A percentile compares a stretch with the other conserved stretches of the same genome.
These are phyloP conservation scores for Pogonognathellus flavescens DNA, from an alignment of 1,140 invertebrate species.

Conservation along the genomic window DNA sequence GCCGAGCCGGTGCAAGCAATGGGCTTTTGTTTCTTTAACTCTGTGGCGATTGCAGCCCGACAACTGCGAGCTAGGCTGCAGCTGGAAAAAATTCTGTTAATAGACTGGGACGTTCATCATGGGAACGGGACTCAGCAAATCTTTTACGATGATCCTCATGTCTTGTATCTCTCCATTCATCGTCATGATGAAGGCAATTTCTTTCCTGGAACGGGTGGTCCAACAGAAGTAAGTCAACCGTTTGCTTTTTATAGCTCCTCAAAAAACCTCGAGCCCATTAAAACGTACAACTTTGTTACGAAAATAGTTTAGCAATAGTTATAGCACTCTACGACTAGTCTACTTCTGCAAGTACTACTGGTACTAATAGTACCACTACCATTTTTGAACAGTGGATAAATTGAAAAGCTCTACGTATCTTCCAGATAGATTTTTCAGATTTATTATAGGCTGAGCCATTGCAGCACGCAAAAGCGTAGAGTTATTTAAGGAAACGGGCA, in stretches of 20 bases:
- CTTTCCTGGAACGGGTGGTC: slow-evolving; percentile 97
- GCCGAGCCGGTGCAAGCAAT: slow-evolving; percentile 97
- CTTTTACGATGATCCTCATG: slow-evolving; percentile 83
- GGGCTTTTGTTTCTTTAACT: slow-evolving; percentile 99
- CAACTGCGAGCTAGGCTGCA: slow-evolving; percentile 87
- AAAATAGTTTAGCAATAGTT: neutral
- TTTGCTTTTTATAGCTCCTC: slow-evolving; percentile 18
- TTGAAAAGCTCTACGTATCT: neutral
- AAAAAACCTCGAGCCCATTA: neutral
- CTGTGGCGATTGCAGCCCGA: slow-evolving; percentile 96
- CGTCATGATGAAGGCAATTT: slow-evolving; percentile 99
- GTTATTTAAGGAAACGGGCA: too few relatives aligned
- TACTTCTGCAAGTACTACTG: too few relatives aligned
- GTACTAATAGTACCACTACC: too few relatives aligned
- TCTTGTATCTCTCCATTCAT: slow-evolving; percentile 97
- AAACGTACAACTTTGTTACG: slow-evolving; percentile 24
- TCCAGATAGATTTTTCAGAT: slow-evolving; percentile 6
- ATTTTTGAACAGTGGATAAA: too few relatives aligned
- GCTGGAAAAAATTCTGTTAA: slow-evolving; percentile 90
- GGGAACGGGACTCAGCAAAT: slow-evolving; percentile 98
- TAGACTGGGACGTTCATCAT: slow-evolving; percentile 99
- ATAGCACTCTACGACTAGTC: neutral
- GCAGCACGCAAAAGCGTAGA: too few relatives aligned
- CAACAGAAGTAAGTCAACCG: slow-evolving; percentile 77
- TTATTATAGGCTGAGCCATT: neutral